Evolutionary conservation across 2,888 invertebrate genomes (phyloP).

Genomic region (Clanis bilineata): DNA sequence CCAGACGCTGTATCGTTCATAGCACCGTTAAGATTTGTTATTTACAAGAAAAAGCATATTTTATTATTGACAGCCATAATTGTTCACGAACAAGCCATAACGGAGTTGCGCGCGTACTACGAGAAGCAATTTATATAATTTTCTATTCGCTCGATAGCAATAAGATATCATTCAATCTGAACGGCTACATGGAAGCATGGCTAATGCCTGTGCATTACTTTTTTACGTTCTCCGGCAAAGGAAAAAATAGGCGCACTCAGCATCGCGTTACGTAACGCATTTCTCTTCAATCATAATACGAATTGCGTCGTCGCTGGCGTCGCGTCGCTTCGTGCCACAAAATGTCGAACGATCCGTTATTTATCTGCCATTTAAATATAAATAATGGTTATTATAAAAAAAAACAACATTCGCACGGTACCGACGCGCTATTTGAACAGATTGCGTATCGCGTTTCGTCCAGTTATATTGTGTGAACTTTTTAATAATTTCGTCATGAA

Average conservation of each 20-base stretch:
- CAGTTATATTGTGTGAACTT: neutral
- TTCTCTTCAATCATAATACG: slow-evolving; percentile 27
- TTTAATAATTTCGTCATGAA: neutral
- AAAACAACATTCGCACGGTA: slow-evolving; percentile 10
- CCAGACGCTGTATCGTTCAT: too few relatives aligned
- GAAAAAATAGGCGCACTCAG: slow-evolving; percentile 38
- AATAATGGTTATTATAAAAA: slow-evolving; percentile 12
- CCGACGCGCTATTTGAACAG: slow-evolving; percentile 1
- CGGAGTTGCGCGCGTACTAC: slow-evolving; percentile 44
- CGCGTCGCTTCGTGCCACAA: slow-evolving; percentile 40
- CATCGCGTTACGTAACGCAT: slow-evolving; percentile 44
- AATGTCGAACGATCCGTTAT: slow-evolving; percentile 43
- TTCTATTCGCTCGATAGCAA: slow-evolving; percentile 63
- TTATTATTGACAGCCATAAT: slow-evolving; percentile 37
- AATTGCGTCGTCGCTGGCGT: slow-evolving; percentile 14
- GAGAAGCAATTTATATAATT: slow-evolving; percentile 70
- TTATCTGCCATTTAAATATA: slow-evolving; percentile 19
- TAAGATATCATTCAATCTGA: slow-evolving; percentile 57
- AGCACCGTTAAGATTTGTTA: slow-evolving; percentile 2
- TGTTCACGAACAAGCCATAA: slow-evolving; percentile 54
- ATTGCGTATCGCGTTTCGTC: neutral
- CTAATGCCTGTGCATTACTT: slow-evolving; percentile 64
- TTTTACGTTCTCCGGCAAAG: slow-evolving; percentile 48
- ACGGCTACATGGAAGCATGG: slow-evolving; percentile 51
- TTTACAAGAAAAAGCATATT: slow-evolving; percentile 13